Base-by-base conservation (phyloP, 1,140 invertebrate genomes). In the Zaprionus ghesquierei region DNA sequence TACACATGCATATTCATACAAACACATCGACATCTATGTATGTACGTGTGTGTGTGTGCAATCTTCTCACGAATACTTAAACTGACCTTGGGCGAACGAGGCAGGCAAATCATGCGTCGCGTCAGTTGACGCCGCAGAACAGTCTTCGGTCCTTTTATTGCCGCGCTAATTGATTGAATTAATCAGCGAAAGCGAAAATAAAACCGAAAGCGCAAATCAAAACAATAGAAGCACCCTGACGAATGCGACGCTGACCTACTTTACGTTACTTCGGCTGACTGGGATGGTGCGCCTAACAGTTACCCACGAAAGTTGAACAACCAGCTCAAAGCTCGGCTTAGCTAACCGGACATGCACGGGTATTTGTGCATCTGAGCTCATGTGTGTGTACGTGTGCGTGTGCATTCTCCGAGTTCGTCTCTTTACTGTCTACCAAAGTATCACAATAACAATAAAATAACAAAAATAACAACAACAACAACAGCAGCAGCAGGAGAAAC, bases 151-250 rank as follows among this genome's bases (percentile, higher is more conserved):
- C 69, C 77, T 85, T 85, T 85, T 77, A 81, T 86, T 81, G 77
- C 53, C 49, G 33, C 49, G 59, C 69, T 55, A 85, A 85, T 84
- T 85, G 73, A 84, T 79, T 79, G 20, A 79, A 77, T 80, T 69
- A 77, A 77, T 84, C 23, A 64, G 22, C 54, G 35, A 63, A 49
- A 53, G 29, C 54, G 25, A 44, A 56, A 68, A 50, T 66, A 46
- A 70, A 53, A 76, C 60, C 29, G 55, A 59, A 51, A 69, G 41
- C 59, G 35, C 4, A 41, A 56, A 70, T 50, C 61, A 64, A 65
- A 70, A 51, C 69, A 70, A 70, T 51, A 50, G 33, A 18, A n/a
- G n/a, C n/a, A 29, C 27, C 10, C 58, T 41, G 25, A 27, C 25
- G 50, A 55, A n/a, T n/a, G n/a, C 31, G 59, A 29, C 58, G 50